Evolutionary conservation across 1,140 invertebrate species (phyloP).

Genomic region (Halictus rubicundus): DNA sequence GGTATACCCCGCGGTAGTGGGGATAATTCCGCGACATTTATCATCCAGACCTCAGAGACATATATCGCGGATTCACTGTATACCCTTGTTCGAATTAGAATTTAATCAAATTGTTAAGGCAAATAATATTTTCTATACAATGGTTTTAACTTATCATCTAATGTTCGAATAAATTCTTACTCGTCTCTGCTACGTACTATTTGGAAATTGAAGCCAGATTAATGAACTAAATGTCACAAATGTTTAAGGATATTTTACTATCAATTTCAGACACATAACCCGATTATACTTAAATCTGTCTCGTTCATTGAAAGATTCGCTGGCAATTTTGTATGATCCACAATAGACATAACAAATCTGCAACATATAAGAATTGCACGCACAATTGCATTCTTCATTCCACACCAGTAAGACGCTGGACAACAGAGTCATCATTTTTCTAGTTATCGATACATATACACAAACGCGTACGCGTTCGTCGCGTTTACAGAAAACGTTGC

Average conservation of each 20-base stretch:
- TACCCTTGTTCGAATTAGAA: background rate
- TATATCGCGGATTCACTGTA: no score
- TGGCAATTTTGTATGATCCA: conserved; percentile 25
- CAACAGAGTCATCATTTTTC: background rate
- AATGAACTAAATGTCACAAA: background rate
- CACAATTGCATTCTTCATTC: conserved; percentile 2
- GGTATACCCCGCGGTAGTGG: no score
- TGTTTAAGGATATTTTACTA: background rate
- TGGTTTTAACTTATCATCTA: background rate
- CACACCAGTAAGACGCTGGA: background rate
- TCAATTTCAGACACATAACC: background rate
- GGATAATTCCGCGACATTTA: no score
- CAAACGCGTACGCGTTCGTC: background rate
- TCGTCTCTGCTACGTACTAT: background rate
- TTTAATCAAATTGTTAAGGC: background rate
- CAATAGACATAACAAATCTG: conserved; percentile 6
- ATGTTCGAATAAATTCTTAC: background rate
- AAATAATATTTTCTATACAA: background rate
- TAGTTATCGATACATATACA: background rate
- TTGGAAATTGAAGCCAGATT: background rate
- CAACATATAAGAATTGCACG: background rate
- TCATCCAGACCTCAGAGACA: no score
- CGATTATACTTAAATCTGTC: background rate
- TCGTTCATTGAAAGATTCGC: background rate
- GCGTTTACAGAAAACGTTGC: conserved; percentile 10